These are phyloP conservation scores for Phoxinus dragarum DNA, from an alignment of 2,797 vertebrate species.

Conservation along the genomic window DNA sequence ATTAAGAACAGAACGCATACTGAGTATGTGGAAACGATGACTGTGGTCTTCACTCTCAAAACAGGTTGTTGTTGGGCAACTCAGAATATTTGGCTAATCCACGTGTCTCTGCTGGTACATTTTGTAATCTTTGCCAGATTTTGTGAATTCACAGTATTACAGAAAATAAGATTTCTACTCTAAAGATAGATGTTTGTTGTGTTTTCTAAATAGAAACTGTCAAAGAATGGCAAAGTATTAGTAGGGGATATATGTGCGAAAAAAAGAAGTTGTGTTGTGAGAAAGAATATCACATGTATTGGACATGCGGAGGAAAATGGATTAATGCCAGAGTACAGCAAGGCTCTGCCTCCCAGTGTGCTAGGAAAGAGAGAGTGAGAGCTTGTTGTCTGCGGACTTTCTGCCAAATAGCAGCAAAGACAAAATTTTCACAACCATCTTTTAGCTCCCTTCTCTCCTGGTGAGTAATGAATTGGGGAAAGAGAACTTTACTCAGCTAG, in stretches of 20 bases:
- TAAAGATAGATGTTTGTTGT: constrained; percentile 8
- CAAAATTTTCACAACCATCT: constrained; percentile 7
- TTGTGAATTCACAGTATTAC: constrained; percentile 26
- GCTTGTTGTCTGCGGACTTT: neutral
- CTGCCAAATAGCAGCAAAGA: constrained; percentile 22
- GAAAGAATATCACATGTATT: neutral
- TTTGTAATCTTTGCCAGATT: constrained; percentile 5
- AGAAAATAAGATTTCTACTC: neutral
- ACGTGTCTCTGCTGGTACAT: neutral
- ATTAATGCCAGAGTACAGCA: neutral
- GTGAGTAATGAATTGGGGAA: neutral
- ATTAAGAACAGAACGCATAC: constrained; percentile 11
- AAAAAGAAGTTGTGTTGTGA: neutral
- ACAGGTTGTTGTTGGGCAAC: constrained; percentile 16
- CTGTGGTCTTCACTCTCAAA: constrained; percentile 37
- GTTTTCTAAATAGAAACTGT: constrained; percentile 8
- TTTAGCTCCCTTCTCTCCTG: neutral
- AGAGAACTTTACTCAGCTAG: neutral
- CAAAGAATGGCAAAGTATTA: neutral
- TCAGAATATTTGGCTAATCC: neutral
- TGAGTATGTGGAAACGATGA: constrained; percentile 31
- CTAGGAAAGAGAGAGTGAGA: constrained; percentile 3
- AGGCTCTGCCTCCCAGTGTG: neutral
- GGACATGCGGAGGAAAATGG: constrained; percentile 22
- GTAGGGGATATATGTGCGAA: neutral